Percentiles rank a stretch among this genome's conserved stretches.
Evolutionary conservation across 2,888 invertebrate species (phyloP).

Genomic region (Cerastoderma edule): DNA sequence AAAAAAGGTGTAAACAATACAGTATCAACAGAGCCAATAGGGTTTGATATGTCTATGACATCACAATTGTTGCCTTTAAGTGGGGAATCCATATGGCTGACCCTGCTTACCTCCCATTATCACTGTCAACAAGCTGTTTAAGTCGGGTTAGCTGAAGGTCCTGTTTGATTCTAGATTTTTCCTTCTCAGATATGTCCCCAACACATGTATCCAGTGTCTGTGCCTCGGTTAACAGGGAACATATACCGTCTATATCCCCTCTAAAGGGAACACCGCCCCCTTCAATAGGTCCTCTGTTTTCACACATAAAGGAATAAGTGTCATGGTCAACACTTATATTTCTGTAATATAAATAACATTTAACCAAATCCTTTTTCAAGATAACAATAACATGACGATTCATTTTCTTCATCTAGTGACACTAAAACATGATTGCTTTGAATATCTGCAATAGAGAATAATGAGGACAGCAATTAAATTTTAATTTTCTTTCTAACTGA

Average conservation of each 20-base stretch:
- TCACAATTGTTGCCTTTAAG: no score
- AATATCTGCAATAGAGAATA: no score
- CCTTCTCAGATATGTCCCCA: slow-evolving; percentile 28
- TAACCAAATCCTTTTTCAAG: no score
- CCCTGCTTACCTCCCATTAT: slow-evolving; percentile 27
- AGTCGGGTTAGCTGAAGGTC: slow-evolving; percentile 43
- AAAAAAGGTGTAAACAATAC: no score
- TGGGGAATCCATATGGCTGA: no score
- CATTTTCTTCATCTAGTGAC: no score
- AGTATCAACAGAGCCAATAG: no score
- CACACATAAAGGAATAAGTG: neutral
- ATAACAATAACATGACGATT: no score
- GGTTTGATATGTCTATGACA: no score
- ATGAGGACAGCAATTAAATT: no score
- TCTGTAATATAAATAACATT: slow-evolving; percentile 19
- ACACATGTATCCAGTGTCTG: slow-evolving; percentile 52
- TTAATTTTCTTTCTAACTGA: no score
- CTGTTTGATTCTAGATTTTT: slow-evolving; percentile 37
- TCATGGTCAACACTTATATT: slow-evolving; percentile 32
- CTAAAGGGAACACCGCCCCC: slow-evolving; percentile 33
- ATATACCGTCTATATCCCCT: slow-evolving; percentile 44
- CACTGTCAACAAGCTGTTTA: slow-evolving; percentile 43
- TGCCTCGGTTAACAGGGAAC: slow-evolving; percentile 62
- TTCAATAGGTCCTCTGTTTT: slow-evolving; percentile 12
- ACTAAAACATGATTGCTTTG: no score